A percentile compares a stretch with the other conserved stretches of the same genome.
These are phyloP conservation scores for Aegithalos caudatus DNA, from an alignment of 2,113 vertebrate genomes.

Conservation along the genomic window DNA sequence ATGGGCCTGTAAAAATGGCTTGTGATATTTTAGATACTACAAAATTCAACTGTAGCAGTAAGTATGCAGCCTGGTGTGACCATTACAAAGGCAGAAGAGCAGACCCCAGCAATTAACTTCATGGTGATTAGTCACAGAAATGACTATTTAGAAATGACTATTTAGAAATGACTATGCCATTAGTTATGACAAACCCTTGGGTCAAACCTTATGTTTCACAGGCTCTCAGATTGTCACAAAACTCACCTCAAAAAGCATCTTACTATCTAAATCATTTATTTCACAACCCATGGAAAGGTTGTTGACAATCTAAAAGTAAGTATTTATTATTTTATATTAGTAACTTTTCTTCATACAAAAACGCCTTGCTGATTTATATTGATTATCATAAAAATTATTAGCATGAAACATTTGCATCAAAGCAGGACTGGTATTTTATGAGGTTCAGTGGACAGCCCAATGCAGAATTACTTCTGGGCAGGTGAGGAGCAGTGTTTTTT, in stretches of 20 bases:
- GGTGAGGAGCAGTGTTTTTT: neutral
- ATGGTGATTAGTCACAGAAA: accelerated
- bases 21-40: neutral
- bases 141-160: too few relatives aligned
- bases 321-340: neutral
- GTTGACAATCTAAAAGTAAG: neutral
- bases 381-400: neutral
- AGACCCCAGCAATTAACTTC: neutral
- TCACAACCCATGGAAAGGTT: neutral
- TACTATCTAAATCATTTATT: neutral
- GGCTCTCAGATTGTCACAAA: neutral
- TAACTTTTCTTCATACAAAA: neutral
- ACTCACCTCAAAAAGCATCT: neutral
- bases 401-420: neutral
- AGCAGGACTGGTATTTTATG: neutral
- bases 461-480: neutral
- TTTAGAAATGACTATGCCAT: too few relatives aligned
- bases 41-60: neutral
- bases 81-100: neutral
- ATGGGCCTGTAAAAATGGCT: neutral
- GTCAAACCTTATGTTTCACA: neutral
- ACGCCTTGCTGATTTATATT: neutral
- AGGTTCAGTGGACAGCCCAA: neutral
- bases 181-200: neutral
- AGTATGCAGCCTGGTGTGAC: neutral